phyloP scores from a whole-genome alignment of 2,888 invertebrate species.

The Petrophora chlorosata region DNA sequence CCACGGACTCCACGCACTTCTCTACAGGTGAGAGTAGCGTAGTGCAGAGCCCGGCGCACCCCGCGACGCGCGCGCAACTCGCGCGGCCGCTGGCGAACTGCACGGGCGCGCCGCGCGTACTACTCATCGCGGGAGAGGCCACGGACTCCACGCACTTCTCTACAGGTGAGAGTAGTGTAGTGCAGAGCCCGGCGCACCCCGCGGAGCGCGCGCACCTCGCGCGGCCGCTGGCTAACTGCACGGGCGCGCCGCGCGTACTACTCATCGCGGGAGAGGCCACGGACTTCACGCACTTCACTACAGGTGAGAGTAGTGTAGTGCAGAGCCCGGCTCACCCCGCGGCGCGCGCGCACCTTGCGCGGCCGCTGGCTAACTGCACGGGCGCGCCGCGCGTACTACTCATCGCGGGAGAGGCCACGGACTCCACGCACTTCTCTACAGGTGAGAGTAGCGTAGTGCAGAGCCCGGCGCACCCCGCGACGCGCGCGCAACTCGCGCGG shows the following conservation, averaged over 20 bases:
- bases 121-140: slow-evolving; percentile 87
- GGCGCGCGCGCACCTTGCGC: slow-evolving; percentile 79
- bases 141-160: slow-evolving; percentile 83
- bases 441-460: too few species aligned
- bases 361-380: slow-evolving; percentile 77
- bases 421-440: slow-evolving; percentile 84
- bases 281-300: slow-evolving; percentile 82
- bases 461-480: slow-evolving; percentile 74
- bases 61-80: slow-evolving; percentile 79
- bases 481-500: slow-evolving; percentile 78
- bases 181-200: slow-evolving; percentile 75
- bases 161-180: too few species aligned
- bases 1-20: slow-evolving; percentile 81
- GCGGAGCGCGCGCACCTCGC: slow-evolving; percentile 81
- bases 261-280: slow-evolving; percentile 87
- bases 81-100: slow-evolving; percentile 81
- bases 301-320: too few species aligned
- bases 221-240: slow-evolving; percentile 77
- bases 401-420: slow-evolving; percentile 86
- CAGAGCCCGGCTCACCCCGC: slow-evolving; percentile 75
- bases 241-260: slow-evolving; percentile 70
- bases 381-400: slow-evolving; percentile 75
- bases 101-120: slow-evolving; percentile 68
- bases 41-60: slow-evolving; percentile 75
- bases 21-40: too few species aligned